These are phyloP conservation scores for Tinamus guttatus DNA, from an alignment of 2,113 vertebrate species.

Conservation along the genomic window DNA sequence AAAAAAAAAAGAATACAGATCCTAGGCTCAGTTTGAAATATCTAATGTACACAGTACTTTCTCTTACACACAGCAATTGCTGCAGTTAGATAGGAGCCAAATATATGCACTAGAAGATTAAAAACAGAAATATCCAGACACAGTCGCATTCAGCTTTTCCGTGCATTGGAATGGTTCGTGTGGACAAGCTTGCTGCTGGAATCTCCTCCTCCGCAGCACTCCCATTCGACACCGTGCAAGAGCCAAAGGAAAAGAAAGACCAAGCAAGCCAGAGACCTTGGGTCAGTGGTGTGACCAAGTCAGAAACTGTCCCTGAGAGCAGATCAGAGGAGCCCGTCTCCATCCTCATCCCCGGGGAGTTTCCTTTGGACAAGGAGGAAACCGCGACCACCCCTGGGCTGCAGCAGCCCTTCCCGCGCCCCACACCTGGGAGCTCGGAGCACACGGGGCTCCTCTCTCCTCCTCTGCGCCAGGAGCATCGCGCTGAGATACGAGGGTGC, in stretches of 20 bases:
- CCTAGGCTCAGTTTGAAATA: background rate
- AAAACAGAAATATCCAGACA: background rate
- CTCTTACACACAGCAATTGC: background rate
- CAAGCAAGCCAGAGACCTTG: background rate
- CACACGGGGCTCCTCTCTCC: background rate
- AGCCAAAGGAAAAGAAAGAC: background rate
- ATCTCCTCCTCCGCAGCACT: background rate
- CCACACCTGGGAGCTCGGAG: background rate
- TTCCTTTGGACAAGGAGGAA: background rate
- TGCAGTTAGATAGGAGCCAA: background rate
- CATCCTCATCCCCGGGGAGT: background rate
- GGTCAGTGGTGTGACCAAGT: background rate
- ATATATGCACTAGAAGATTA: background rate
- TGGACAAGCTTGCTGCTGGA: background rate
- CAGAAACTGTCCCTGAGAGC: background rate
- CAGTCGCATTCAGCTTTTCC: background rate
- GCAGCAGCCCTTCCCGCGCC: background rate
- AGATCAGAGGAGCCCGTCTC: background rate
- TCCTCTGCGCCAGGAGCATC: background rate
- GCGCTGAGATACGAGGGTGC: background rate
- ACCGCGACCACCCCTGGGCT: rapidly evolving
- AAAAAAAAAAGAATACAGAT: background rate
- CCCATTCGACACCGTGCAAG: background rate
- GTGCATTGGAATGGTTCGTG: background rate
- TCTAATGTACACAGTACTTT: background rate